phyloP scores from a whole-genome alignment of 2,888 invertebrate genomes.

The Melanotus villosus region DNA sequence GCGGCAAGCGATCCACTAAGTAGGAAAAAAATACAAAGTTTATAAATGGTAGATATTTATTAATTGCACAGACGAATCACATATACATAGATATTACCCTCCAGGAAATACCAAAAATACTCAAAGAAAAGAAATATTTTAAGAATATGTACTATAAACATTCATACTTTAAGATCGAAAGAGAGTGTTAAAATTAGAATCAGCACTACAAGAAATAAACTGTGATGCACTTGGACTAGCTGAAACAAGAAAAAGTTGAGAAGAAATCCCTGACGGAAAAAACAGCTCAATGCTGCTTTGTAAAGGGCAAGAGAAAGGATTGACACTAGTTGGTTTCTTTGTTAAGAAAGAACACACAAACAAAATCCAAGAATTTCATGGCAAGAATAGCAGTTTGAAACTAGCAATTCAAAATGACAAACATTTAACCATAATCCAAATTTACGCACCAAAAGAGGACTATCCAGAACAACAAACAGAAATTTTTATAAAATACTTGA shows the following conservation, averaged over 20 bases:
- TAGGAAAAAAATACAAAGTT: too few relatives aligned
- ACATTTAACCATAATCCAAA: not conserved
- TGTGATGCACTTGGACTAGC: not conserved
- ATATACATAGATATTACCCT: too few relatives aligned
- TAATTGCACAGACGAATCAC: too few relatives aligned
- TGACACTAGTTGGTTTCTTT: not conserved
- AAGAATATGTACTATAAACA: not conserved
- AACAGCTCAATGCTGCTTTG: not conserved
- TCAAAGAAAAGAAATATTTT: too few relatives aligned
- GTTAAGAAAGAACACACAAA: not conserved
- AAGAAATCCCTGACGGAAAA: not conserved
- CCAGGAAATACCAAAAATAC: too few relatives aligned
- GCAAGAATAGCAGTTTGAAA: too few relatives aligned
- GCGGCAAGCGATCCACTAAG: too few relatives aligned
- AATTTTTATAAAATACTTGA: not conserved
- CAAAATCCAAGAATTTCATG: slow-evolving; percentile 1
- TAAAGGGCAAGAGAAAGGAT: slow-evolving; percentile 2
- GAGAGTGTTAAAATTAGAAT: not conserved
- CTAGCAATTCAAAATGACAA: too few relatives aligned
- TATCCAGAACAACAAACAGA: not conserved
- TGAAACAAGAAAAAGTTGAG: not conserved
- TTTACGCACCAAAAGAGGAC: not conserved
- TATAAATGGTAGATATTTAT: too few relatives aligned
- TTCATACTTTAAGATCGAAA: not conserved
- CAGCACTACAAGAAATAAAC: not conserved